Percentiles rank a stretch among this genome's conserved stretches.
Conservation (phyloP, 2,797 vertebrate genomes). For the Chelidonichthys spinosus region DNA sequence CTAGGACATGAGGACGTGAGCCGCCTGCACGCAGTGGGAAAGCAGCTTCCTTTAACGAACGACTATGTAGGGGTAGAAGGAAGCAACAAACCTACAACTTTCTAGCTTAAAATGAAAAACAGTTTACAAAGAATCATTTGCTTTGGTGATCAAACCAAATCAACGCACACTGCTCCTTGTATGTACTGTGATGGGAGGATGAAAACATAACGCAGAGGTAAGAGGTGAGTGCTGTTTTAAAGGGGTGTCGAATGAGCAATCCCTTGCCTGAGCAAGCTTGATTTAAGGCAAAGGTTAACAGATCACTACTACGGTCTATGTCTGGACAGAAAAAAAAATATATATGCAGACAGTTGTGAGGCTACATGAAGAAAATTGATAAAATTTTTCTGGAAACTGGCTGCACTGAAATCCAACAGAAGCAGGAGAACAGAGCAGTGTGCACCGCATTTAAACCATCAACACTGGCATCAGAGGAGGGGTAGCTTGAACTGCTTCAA, state of each 20-base stretch:
- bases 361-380: slow-evolving; percentile 50
- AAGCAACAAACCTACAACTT: slow-evolving; percentile 12
- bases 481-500: slow-evolving; percentile 1
- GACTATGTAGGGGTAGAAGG: not conserved
- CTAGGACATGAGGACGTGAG: slow-evolving; percentile 2
- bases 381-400: slow-evolving; percentile 37
- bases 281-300: slow-evolving; percentile 82
- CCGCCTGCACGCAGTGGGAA: not conserved
- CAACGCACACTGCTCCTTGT: slow-evolving; percentile 18
- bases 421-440: not conserved
- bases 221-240: slow-evolving; percentile 48
- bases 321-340: slow-evolving; percentile 32
- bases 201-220: slow-evolving; percentile 22
- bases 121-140: slow-evolving; percentile 12
- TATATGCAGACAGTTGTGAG: slow-evolving; percentile 43
- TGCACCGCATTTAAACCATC: slow-evolving; percentile 38
- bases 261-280: slow-evolving; percentile 78
- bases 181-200: slow-evolving; percentile 16
- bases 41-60: slow-evolving; percentile 12
- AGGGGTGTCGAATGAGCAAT: slow-evolving; percentile 63
- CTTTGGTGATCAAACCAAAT: slow-evolving; percentile 32
- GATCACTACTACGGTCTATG: slow-evolving; percentile 54
- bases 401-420: not conserved
- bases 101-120: not conserved
- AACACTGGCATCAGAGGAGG: slow-evolving; percentile 1